Evolutionary conservation across 2,797 vertebrate genomes (phyloP), one percentile per base, ranked within the genome.

Genomic region (Phalloptychus januarius): DNA sequence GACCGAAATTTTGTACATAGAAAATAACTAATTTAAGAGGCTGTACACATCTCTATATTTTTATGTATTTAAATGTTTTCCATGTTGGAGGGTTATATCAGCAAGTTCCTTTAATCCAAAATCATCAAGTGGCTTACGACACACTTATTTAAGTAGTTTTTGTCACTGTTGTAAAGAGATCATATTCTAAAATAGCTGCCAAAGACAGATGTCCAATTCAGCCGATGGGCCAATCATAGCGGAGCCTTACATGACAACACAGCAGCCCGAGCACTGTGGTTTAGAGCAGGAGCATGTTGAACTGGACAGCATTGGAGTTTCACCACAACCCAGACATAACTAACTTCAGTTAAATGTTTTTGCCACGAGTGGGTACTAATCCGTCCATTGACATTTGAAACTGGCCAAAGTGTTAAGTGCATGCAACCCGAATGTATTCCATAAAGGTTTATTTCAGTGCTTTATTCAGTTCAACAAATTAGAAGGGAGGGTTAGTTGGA

Each of bases 11-110:
- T 86, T 94, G 88, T 94, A 92, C 87, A 94, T 86, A 89, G 67
- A 73, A 71, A 79, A 79, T 48, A 70, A 78, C 72, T 63, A 36
- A 81, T 87, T 88, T 87, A 74, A 80, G 87, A 88, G 70, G 82
- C 79, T 95, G 93, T 94, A 40, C 94, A 93, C 83, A 90, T 87
- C 77, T 95, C 91, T 94, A 85, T 82, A 91, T 91, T 91, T 84
- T 87, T 74, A 85, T 79, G 70, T 86, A 86, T 83, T 86, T 83
- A 80, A 82, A 79, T 76, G 82, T 50, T 58, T 85, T 82, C 69
- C 48, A 56, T 56, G 54, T 54, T 81, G 28, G 52, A 42, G 69
- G 71, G 76, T 80, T 77, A 65, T 77, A 78, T 84, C 33, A 80
- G 25, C 65, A 79, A 75, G 69, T 16, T 76, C 15, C 36, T 86